Base-by-base conservation (phyloP, 2,113 vertebrate species). In the Cheilinus undulatus region DNA sequence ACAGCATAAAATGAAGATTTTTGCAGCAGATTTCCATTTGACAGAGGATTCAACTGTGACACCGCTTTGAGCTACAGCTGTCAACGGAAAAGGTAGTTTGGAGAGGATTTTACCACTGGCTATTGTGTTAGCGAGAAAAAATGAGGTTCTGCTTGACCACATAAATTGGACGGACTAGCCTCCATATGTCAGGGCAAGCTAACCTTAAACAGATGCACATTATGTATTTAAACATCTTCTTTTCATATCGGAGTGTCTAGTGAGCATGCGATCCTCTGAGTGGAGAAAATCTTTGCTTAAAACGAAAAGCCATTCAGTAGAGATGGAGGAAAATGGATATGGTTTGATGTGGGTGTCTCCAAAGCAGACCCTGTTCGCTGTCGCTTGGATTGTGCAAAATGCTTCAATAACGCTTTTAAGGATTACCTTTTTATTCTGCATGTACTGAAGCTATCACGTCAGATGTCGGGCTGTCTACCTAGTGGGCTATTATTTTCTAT, bases 291-390 rank as follows among this genome's bases (percentile, higher is more conserved):
- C 30, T 45, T 24, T 52, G 51, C 13, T 58, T 63, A 40, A 54
- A 36, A 62, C n/a, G 52, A 73, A 36, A 65, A 67, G 4, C 60
- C 32, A 53, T 50, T 62, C 26, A 54, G 63, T 15, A 36, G 40
- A 78, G 69, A 43, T 63, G 52, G 30, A 77, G 60, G 60, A 84
- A 82, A 88, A 88, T 76, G 76, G 84, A 75, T 54, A 64, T 69
- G 76, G 76, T 85, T 83, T 72, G 75, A 90, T 73, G 46, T 83
- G 85, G 88, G 88, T 91, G 90, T 90, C 86, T 88, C 88, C 81
- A 60, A 28, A 74, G 67, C 58, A 66, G 76, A 77, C 72, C 34
- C 59, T 46, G 48, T 43, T 70, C 68, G 36, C 27, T 30, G 36
- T 69, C 59, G 77, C 11, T 28, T 10, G 48, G 53, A 34, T 61